Conservation (phyloP, 2,797 vertebrate species). For the Smutsia gigantea region DNA sequence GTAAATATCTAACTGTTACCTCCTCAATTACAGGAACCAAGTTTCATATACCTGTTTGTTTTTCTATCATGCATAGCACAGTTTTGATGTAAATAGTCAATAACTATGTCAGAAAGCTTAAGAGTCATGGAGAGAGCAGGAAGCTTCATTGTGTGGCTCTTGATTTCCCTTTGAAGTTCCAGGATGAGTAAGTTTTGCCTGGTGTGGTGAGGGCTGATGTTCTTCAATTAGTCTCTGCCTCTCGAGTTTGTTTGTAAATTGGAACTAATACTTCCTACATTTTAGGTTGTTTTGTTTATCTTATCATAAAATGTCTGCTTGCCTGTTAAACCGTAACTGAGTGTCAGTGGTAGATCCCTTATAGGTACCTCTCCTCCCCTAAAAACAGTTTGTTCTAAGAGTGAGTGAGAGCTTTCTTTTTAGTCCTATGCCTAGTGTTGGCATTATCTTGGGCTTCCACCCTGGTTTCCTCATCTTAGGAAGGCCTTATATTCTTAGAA, state of each 20-base stretch:
- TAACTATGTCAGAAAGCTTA: not conserved
- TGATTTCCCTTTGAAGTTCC: not conserved
- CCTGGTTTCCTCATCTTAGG: not conserved
- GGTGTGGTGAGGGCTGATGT: not conserved
- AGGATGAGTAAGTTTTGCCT: not conserved
- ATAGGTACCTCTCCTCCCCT: not conserved
- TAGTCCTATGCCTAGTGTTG: not conserved
- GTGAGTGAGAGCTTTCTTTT: not conserved
- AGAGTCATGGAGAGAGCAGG: not conserved
- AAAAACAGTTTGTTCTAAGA: not conserved
- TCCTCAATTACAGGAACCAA: not conserved
- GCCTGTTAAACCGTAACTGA: not conserved
- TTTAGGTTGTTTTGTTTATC: not conserved
- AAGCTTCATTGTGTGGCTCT: not conserved
- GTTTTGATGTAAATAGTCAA: not conserved
- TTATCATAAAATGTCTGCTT: not conserved
- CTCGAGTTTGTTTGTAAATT: not conserved
- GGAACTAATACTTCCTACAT: not conserved
- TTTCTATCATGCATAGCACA: not conserved
- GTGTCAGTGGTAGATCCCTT: not conserved
- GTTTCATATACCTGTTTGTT: not conserved
- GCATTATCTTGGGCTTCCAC: not conserved
- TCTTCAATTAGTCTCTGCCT: not conserved
- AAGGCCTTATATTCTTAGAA: not conserved
- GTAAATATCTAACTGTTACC: not conserved